Base-by-base conservation (phyloP, 2,888 invertebrate genomes). In the Acrobasis consociella region DNA sequence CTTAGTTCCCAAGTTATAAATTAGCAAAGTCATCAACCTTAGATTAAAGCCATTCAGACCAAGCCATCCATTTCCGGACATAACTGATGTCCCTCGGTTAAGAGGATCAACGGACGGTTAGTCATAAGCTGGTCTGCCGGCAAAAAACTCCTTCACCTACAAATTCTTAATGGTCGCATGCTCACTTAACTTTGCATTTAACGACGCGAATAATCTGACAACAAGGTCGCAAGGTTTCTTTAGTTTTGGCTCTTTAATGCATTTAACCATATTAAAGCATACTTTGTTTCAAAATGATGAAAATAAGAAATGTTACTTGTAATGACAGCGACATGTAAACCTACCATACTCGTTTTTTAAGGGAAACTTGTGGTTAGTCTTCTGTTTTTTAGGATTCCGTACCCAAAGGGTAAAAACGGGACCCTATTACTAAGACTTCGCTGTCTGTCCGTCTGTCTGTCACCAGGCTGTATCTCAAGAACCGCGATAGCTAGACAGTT, bases 51-150 rank as follows among this genome's bases (percentile, higher is more conserved):
- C 37, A 58, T 58, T 58, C 49, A 59, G 10, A 60, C 50, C 39
- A 31, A 49, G 13, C 49, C 49, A 49, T 59, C 37, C 37, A 50
- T 49, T 60, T 50, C 50, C 58, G 39, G 16, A 50, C 39, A 39
- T 39, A 60, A 60, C 39, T 49, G 52, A 60, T 15, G 46, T 61
- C 37, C 37, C 50, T 58, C 49, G n/a, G 15, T 38, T 50, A 60
- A 42, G 51, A 60, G 42, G 61, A 53, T 61, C 61, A 61, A 53
- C 39, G 61, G 1, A 52, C 53, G 46, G 13, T 61, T 53, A 61
- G 53, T 52, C 42, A 60, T 50, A 42, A 60, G 42, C 53, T 17
- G 39, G 38, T 50, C n/a, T 52, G 42, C 53, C 15, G 39, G 38
- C 52, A 53, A 60, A 58, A 58, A 46, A 58, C 42, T 37, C 37